Conservation (phyloP, 2,888 invertebrate species). For the Leistus spinibarbis region DNA sequence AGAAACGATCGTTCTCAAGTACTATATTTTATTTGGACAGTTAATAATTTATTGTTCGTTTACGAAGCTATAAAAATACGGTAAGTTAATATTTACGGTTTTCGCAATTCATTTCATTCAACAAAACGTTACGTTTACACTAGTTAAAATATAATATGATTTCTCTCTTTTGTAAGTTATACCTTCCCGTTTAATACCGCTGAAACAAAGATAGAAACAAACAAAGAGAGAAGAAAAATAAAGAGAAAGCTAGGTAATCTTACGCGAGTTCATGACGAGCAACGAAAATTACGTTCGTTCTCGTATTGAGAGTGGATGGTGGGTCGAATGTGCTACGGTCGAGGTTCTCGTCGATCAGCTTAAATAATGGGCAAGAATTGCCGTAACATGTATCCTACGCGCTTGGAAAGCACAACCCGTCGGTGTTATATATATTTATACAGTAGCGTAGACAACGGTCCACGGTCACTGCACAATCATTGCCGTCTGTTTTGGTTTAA, state of each 20-base stretch:
- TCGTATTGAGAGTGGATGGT: not conserved
- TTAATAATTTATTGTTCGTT: conserved; percentile 3
- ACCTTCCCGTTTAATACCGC: not conserved
- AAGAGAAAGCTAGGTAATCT: not conserved
- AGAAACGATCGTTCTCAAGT: not conserved
- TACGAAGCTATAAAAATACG: not conserved
- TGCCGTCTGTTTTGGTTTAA: conserved; percentile 8
- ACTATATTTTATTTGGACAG: not conserved
- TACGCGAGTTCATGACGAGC: not conserved
- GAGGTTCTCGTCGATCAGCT: not conserved
- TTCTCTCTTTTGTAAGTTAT: not conserved
- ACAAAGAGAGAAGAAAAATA: not conserved
- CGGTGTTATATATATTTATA: not conserved
- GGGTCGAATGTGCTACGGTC: not conserved
- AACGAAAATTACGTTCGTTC: not conserved
- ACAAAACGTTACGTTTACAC: not conserved
- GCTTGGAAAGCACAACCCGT: not conserved
- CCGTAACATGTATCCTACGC: not conserved
- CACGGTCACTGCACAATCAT: not conserved
- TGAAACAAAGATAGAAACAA: not conserved
- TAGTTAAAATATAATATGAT: not conserved
- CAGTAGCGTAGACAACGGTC: not conserved
- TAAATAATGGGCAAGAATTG: conserved; percentile 11
- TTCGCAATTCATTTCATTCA: not conserved
- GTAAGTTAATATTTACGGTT: not conserved